A percentile compares a stretch with the other conserved stretches of the same genome.
Conservation (phyloP, 92 coral and sea anemone species). For the Parazoanthus darwini region DNA sequence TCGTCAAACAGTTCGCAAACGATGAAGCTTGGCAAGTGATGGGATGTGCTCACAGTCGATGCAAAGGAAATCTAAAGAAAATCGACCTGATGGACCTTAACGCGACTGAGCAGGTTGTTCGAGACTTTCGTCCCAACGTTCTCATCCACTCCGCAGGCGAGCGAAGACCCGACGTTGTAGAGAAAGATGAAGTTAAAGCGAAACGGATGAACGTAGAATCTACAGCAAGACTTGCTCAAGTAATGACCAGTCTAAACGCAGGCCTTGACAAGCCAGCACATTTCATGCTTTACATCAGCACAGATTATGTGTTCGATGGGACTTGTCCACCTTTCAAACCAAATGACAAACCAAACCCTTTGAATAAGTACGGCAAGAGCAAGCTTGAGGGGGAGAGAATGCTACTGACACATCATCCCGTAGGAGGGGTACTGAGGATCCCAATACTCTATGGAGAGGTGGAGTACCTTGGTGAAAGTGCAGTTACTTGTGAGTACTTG, state of each 20-base stretch:
- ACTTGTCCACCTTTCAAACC: conserved; percentile 78
- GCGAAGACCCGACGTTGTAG: conserved; percentile 83
- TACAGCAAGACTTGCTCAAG: conserved; percentile 63
- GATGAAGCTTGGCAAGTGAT: conserved; percentile 65
- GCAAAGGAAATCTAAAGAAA: conserved; percentile 63
- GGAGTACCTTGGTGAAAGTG: conserved; percentile 80
- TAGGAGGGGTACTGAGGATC: conserved; percentile 74
- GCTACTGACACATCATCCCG: conserved; percentile 49
- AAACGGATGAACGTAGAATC: conserved; percentile 69
- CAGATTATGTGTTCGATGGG: conserved; percentile 94
- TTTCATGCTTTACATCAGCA: conserved; percentile 83
- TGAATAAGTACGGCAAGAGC: conserved; percentile 83
- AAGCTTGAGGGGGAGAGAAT: conserved; percentile 79
- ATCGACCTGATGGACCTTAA: conserved; percentile 78
- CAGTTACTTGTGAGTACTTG: conserved; percentile 68
- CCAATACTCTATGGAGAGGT: conserved; percentile 89
- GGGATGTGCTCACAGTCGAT: conserved; percentile 83
- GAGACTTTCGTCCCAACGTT: conserved; percentile 75
- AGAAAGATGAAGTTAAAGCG: conserved; percentile 68
- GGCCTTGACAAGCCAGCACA: conserved; percentile 59
- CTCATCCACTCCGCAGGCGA: conserved; percentile 84
- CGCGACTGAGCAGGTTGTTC: conserved; percentile 67
- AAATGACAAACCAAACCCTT: conserved; percentile 75
- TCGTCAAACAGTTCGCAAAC: conserved; percentile 64
- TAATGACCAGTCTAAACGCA: conserved; percentile 65